Evolutionary conservation across 1,140 invertebrate genomes (phyloP).

Genomic region (Lordiphosa clarofinis): DNA sequence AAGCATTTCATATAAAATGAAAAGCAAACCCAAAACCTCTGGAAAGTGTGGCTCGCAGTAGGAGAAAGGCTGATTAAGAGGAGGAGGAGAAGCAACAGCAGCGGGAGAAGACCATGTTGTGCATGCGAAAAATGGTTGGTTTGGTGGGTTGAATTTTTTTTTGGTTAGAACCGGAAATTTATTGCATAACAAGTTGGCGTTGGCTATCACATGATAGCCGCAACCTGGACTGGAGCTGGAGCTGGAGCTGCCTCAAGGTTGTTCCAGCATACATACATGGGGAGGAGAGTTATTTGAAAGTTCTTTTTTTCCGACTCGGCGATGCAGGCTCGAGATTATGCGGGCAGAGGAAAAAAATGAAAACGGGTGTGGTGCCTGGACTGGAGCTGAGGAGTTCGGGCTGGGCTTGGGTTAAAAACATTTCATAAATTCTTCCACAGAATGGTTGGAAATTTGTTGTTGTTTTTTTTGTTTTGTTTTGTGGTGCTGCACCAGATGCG

Average conservation of each 20-base stretch:
- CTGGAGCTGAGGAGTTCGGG: constrained; percentile 4
- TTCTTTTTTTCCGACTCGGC: constrained; percentile 28
- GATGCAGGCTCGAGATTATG: constrained; percentile 43
- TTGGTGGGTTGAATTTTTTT: constrained; percentile 17
- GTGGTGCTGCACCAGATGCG: constrained; percentile 28
- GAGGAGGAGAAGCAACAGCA: neutral
- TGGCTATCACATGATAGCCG: constrained; percentile 55
- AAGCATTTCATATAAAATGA: constrained; percentile 9
- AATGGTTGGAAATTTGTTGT: constrained; percentile 32
- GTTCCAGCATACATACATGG: constrained; percentile 21
- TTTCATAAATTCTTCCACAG: constrained; percentile 62
- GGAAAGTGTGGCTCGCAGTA: constrained; percentile 5
- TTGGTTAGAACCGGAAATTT: constrained; percentile 70
- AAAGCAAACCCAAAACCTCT: constrained; percentile 3
- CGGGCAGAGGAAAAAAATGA: constrained; percentile 9
- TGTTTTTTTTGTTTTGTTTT: constrained; percentile 4
- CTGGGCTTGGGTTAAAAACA: constrained; percentile 32
- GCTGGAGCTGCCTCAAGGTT: constrained; percentile 63
- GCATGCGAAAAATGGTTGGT: constrained; percentile 12
- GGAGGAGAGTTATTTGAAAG: constrained; percentile 44
- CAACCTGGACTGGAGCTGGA: constrained; percentile 12
- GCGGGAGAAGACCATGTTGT: neutral
- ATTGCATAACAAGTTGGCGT: constrained; percentile 74
- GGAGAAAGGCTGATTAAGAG: constrained; percentile 5
- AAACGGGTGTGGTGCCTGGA: constrained; percentile 6